These are phyloP conservation scores for Dreissena rostriformis DNA, from an alignment of 1,140 invertebrate genomes.

Conservation along the genomic window DNA sequence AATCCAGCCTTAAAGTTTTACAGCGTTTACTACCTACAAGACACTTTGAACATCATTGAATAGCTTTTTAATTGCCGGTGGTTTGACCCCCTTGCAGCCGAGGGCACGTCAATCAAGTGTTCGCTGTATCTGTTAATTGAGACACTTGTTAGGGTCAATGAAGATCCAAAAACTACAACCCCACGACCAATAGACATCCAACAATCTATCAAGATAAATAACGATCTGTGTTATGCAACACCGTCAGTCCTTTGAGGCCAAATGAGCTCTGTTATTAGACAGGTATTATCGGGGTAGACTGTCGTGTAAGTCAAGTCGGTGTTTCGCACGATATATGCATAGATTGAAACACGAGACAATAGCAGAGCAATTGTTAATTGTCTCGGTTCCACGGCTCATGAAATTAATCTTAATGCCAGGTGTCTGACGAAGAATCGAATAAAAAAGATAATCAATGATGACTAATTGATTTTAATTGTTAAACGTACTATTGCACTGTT, in stretches of 20 bases:
- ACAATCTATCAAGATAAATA: not conserved
- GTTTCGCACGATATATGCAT: not conserved
- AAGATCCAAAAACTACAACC: not conserved
- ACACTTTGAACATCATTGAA: too few relatives aligned
- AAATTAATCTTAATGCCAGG: not conserved
- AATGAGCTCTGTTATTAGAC: not conserved
- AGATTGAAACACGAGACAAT: not conserved
- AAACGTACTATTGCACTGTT: not conserved
- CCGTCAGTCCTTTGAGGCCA: not conserved
- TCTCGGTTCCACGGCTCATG: not conserved
- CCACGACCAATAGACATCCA: not conserved
- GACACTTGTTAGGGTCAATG: not conserved
- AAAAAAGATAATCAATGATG: not conserved
- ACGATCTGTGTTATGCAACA: not conserved
- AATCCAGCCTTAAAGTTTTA: too few relatives aligned
- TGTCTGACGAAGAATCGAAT: not conserved
- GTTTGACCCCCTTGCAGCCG: not conserved
- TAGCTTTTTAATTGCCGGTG: too few relatives aligned
- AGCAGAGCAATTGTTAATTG: constrained; percentile 1
- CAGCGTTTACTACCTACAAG: too few relatives aligned
- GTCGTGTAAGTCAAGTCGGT: not conserved
- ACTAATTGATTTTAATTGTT: constrained; percentile 11
- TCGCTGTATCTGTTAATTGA: constrained; percentile 5
- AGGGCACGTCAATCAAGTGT: not conserved
- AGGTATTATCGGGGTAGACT: not conserved